Base-by-base conservation (phyloP, 2,888 invertebrate genomes). In the Hoplodrina ambigua region DNA sequence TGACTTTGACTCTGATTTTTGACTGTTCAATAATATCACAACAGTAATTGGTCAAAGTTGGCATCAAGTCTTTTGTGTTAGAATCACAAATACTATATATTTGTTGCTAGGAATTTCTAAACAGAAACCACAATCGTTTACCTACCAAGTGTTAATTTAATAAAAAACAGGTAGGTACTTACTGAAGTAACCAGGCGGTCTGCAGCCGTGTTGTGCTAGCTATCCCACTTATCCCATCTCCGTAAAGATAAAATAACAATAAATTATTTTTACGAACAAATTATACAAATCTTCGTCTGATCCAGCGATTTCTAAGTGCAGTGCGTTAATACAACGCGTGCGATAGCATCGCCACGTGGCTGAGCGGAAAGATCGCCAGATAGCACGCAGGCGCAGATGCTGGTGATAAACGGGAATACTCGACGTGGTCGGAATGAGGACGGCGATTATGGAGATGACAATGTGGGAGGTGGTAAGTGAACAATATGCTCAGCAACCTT, bases 321-420 rank as follows among this genome's bases (percentile, higher is more conserved):
- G 66, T 79, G 80, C 80, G 83, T 83, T 75, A 78, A 72, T 74
- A 82, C 53, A 46, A 37, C 78, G 74, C 64, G 60, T 68, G 37
- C 17, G 80, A 75, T 74, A 70, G 33, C 52, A 78, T 83, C 81
- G 52, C 74, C 69, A 78, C 63, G 69, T 72, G 77, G 68, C 68
- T 72, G 19, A 69, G 72, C 78, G 84, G 77, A 78, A 84, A 84
- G 84, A 84, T 84, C 49, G 49, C 44, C 33, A 17, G 84, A 84
- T 84, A 81, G 69, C 78, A 77, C 72, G 80, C 80, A 69, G 59
- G 65, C 72, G 72, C 78, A 59, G 71, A 66, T 60, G 65, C 60
- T 50, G 69, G 37, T 59, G 77, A 77, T 68, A 56, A 37, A 6
- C 25, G 37, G 33, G 66, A 69, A 56, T 49, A 54, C 50, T 59